Conservation (phyloP, 2,113 vertebrate genomes). For the Collichthys lucidus region DNA sequence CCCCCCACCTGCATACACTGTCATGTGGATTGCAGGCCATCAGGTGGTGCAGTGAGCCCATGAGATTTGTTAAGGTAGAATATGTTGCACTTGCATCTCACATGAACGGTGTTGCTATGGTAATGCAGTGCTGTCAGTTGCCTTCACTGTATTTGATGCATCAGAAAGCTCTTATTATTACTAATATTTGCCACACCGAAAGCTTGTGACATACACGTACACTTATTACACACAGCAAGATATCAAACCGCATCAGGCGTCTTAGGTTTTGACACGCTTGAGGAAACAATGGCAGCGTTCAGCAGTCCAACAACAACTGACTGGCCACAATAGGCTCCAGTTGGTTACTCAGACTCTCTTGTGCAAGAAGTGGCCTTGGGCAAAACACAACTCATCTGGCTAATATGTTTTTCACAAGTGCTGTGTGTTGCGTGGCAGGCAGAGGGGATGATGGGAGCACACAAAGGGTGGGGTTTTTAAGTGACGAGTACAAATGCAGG, state of each 20-base stretch:
- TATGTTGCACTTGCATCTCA: constrained; percentile 28
- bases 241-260: neutral
- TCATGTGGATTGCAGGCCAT: constrained; percentile 62
- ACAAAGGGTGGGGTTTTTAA: constrained; percentile 12
- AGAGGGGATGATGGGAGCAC: constrained; percentile 29
- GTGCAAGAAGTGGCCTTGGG: constrained; percentile 53
- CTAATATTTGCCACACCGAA: constrained; percentile 17
- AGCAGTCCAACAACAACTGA: constrained; percentile 25
- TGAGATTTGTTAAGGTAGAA: constrained; percentile 41
- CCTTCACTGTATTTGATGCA: constrained; percentile 38
- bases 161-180: constrained; percentile 20
- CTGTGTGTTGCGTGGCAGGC: constrained; percentile 37
- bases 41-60: constrained; percentile 73
- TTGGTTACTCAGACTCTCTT: constrained; percentile 41
- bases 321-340: constrained; percentile 23
- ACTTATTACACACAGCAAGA: neutral
- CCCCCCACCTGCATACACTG: constrained; percentile 24
- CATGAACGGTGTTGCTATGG: constrained; percentile 76
- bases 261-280: constrained; percentile 14
- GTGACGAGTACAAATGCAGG: neutral
- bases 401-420: constrained; percentile 45
- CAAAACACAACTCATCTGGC: constrained; percentile 52
- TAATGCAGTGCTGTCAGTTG: constrained; percentile 55
- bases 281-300: constrained; percentile 18
- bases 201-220: neutral